Evolutionary conservation across 1,140 invertebrate genomes (phyloP).

Genomic region (Drosophila tsacasi): DNA sequence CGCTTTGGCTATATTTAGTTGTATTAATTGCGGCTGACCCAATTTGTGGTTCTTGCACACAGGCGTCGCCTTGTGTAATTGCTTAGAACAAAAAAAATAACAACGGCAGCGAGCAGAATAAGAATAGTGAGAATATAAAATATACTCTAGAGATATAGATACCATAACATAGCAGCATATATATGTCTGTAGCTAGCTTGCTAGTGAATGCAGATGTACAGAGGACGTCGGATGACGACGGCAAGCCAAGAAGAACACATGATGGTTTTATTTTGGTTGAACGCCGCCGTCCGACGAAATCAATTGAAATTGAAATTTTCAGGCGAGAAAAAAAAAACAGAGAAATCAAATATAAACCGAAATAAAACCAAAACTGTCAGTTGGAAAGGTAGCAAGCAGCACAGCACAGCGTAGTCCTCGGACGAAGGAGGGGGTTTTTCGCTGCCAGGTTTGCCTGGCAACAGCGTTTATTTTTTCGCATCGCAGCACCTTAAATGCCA

Average conservation of each 20-base stretch:
- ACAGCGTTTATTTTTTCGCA: slow-evolving; percentile 22
- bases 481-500: slow-evolving; percentile 34
- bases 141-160: slow-evolving; percentile 11
- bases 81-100: slow-evolving; percentile 57
- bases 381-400: slow-evolving; percentile 33
- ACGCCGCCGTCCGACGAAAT: slow-evolving; percentile 37
- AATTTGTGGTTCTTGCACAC: slow-evolving; percentile 62
- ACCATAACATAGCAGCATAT: slow-evolving; percentile 1
- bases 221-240: background rate
- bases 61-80: slow-evolving; percentile 49
- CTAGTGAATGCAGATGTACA: slow-evolving; percentile 27
- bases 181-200: background rate
- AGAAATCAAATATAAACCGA: slow-evolving; percentile 26
- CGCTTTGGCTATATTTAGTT: slow-evolving; percentile 72
- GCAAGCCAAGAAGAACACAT: slow-evolving; percentile 26
- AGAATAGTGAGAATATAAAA: slow-evolving; percentile 24
- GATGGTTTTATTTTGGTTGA: slow-evolving; percentile 58
- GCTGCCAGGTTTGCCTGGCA: slow-evolving; percentile 20
- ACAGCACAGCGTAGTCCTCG: slow-evolving; percentile 1
- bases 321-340: background rate
- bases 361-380: slow-evolving; percentile 37
- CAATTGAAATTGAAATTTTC: slow-evolving; percentile 76
- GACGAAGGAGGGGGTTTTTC: slow-evolving; percentile 4
- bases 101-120: background rate
- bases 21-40: slow-evolving; percentile 76